A percentile compares a stretch with the other conserved stretches of the same genome.
phyloP scores from a whole-genome alignment of 1,140 invertebrate species.

The Rhynchophorus ferrugineus region DNA sequence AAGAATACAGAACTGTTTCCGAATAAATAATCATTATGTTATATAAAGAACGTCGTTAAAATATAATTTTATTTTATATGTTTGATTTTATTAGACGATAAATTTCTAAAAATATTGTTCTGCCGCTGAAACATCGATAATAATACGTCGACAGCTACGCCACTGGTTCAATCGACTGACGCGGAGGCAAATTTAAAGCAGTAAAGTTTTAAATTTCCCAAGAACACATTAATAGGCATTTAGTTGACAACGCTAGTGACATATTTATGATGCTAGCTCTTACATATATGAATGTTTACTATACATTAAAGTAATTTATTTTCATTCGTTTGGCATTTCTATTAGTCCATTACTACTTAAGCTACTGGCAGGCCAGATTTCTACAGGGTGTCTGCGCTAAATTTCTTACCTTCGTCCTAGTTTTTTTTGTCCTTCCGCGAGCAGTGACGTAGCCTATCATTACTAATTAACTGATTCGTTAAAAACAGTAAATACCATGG shows the following conservation, averaged over 20 bases:
- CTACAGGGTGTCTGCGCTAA: constrained; percentile 13
- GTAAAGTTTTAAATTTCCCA: constrained; percentile 35
- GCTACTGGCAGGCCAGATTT: constrained; percentile 32
- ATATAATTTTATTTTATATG: too few relatives aligned
- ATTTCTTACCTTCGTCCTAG: too few relatives aligned
- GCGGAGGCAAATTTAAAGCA: constrained; percentile 28
- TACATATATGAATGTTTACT: constrained; percentile 43
- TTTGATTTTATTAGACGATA: constrained; percentile 1
- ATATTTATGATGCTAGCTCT: constrained; percentile 41
- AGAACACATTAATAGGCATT: constrained; percentile 43
- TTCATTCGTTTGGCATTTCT: constrained; percentile 41
- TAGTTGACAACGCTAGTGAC: constrained; percentile 42
- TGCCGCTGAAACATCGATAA: too few relatives aligned
- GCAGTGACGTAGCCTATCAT: too few relatives aligned
- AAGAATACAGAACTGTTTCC: too few relatives aligned
- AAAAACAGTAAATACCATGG: too few relatives aligned
- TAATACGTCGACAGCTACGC: constrained; percentile 10
- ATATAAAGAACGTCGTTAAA: too few relatives aligned
- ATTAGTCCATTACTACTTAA: constrained; percentile 40
- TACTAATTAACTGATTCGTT: too few relatives aligned
- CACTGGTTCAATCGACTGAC: constrained; percentile 19
- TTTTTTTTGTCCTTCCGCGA: too few relatives aligned
- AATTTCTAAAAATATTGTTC: too few relatives aligned
- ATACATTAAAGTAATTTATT: constrained; percentile 43
- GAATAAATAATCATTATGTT: too few relatives aligned